A percentile compares a stretch with the other conserved stretches of the same genome.
Evolutionary conservation across 2,113 vertebrate species (phyloP).

Genomic region (Stictonetta naevosa): DNA sequence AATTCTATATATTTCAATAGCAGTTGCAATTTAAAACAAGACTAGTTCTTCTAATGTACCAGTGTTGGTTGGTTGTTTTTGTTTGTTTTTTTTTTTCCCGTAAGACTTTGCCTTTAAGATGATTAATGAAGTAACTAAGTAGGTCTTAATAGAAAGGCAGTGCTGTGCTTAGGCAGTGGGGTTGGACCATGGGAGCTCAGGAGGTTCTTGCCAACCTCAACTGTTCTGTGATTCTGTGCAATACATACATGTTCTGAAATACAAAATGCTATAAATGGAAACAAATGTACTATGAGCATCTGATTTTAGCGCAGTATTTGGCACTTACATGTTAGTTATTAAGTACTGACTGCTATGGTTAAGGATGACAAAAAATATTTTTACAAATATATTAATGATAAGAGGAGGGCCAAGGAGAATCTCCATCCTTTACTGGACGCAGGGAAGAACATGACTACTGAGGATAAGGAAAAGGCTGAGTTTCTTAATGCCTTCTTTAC

Average conservation of each 20-base stretch:
- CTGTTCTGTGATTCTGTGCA: background rate
- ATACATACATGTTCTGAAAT: background rate
- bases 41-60: background rate
- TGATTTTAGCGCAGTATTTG: background rate
- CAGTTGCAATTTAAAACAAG: background rate
- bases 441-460: too few relatives aligned
- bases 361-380: too few relatives aligned
- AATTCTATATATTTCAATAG: background rate
- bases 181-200: background rate
- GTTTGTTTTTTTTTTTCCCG: background rate
- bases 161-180: background rate
- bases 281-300: background rate
- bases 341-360: too few relatives aligned
- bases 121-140: background rate
- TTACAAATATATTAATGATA: too few relatives aligned
- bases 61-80: background rate
- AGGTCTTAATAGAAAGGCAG: background rate
- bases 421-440: too few relatives aligned
- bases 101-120: background rate
- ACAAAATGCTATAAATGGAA: background rate
- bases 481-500: too few relatives aligned
- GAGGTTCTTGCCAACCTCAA: background rate
- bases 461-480: too few relatives aligned
- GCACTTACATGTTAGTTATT: background rate
- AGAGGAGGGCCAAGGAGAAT: too few relatives aligned